Conservation (phyloP, 2,113 vertebrate genomes). For the Aplodontia rufa region DNA sequence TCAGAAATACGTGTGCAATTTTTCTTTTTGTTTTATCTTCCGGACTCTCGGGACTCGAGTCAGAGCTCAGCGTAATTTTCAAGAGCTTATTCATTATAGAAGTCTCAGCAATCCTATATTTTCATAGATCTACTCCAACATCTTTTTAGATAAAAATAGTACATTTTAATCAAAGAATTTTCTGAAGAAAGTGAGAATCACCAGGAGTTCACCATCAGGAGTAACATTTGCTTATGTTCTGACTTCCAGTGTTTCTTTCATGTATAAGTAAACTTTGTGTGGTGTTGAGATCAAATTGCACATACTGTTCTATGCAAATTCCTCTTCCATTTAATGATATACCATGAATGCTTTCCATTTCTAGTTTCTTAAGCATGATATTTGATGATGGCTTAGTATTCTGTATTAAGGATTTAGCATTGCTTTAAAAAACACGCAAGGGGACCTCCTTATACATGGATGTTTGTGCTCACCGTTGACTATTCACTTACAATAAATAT, state of each 20-base stretch:
- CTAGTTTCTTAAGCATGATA: neutral
- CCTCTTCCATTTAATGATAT: neutral
- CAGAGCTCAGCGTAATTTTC: neutral
- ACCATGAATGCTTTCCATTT: neutral
- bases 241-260: neutral
- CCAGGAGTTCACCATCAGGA: neutral
- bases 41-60: neutral
- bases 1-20: neutral
- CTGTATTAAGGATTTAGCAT: neutral
- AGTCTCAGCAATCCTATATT: neutral
- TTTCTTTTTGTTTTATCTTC: neutral
- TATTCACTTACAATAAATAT: conserved; percentile 6
- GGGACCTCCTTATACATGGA: neutral
- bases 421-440: neutral
- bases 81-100: conserved; percentile 3
- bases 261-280: neutral
- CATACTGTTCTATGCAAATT: neutral
- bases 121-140: neutral
- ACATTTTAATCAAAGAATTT: neutral
- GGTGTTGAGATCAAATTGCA: neutral
- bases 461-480: neutral
- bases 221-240: neutral
- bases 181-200: neutral
- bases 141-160: conserved; percentile 5
- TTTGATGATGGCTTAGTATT: neutral